These are phyloP conservation scores for Chalcis sispes DNA, from an alignment of 2,888 invertebrate species.

Conservation along the genomic window DNA sequence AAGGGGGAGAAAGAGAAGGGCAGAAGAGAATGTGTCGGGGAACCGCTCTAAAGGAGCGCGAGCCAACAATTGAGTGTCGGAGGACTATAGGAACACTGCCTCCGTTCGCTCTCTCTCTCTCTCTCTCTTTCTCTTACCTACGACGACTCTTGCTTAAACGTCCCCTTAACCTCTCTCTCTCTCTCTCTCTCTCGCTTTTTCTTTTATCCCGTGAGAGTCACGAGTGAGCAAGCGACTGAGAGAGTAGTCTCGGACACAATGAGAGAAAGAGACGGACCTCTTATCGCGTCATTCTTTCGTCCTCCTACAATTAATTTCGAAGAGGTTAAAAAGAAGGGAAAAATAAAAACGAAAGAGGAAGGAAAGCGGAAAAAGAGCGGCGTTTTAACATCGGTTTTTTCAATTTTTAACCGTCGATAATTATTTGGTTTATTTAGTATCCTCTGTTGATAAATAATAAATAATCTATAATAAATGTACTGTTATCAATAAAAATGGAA, in stretches of 20 bases:
- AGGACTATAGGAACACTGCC: conserved; percentile 12
- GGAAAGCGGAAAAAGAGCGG: background rate
- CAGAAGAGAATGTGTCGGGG: background rate
- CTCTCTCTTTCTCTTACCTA: background rate
- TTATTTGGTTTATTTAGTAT: no score
- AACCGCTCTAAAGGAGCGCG: conserved; percentile 21
- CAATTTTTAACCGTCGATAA: no score
- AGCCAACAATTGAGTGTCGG: conserved; percentile 32
- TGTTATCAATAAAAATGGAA: no score
- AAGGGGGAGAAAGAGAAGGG: background rate
- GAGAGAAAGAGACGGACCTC: conserved; percentile 30
- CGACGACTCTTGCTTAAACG: conserved; percentile 5
- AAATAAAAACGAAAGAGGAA: background rate
- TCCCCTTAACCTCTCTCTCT: background rate
- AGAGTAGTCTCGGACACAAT: conserved; percentile 36
- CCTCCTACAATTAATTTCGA: conserved; percentile 49
- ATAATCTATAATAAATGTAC: no score
- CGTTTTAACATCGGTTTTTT: conserved; percentile 15
- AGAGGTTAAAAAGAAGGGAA: background rate
- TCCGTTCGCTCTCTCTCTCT: background rate
- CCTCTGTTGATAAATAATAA: no score
- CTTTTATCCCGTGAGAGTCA: no score
- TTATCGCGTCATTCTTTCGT: conserved; percentile 45
- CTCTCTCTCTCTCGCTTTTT: no score
- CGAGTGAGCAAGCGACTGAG: background rate